Conservation (phyloP, 2,888 invertebrate species). For the Portevinia maculata region DNA sequence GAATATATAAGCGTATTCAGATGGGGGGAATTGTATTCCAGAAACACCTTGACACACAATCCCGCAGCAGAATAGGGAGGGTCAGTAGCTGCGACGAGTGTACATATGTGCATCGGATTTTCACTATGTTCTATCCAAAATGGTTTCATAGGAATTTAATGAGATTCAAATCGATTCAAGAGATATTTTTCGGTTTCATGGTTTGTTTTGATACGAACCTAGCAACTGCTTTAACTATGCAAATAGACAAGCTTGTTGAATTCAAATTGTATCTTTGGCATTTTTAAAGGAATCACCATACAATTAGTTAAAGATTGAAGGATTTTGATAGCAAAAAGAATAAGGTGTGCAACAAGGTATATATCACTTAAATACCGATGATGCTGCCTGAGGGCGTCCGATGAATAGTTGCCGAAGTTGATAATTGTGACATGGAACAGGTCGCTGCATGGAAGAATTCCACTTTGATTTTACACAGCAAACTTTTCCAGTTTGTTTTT, state of each 20-base stretch:
- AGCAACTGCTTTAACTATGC: constrained; percentile 25
- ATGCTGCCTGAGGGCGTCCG: not conserved
- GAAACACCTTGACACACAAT: constrained; percentile 57
- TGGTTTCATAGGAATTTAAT: constrained; percentile 65
- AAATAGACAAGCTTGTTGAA: constrained; percentile 36
- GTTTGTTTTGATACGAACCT: not conserved
- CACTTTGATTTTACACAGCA: constrained; percentile 3
- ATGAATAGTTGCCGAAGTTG: not conserved
- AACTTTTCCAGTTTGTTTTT: not conserved
- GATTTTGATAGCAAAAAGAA: constrained; percentile 32
- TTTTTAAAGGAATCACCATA: constrained; percentile 32
- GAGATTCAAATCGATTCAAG: constrained; percentile 61
- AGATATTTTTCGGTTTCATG: constrained; percentile 63
- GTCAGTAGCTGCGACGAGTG: too few species aligned
- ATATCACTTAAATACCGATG: constrained; percentile 1
- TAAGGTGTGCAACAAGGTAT: constrained; percentile 18
- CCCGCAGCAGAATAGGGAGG: too few species aligned
- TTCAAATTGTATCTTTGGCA: constrained; percentile 2
- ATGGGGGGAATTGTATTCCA: constrained; percentile 29
- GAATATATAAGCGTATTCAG: not conserved
- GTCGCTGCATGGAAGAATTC: not conserved
- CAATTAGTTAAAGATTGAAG: constrained; percentile 67
- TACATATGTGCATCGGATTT: not conserved
- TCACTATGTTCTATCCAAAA: constrained; percentile 29
- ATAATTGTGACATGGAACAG: not conserved